These are phyloP conservation scores for Scophthalmus maximus DNA, from an alignment of 2,113 vertebrate species.

Conservation along the genomic window DNA sequence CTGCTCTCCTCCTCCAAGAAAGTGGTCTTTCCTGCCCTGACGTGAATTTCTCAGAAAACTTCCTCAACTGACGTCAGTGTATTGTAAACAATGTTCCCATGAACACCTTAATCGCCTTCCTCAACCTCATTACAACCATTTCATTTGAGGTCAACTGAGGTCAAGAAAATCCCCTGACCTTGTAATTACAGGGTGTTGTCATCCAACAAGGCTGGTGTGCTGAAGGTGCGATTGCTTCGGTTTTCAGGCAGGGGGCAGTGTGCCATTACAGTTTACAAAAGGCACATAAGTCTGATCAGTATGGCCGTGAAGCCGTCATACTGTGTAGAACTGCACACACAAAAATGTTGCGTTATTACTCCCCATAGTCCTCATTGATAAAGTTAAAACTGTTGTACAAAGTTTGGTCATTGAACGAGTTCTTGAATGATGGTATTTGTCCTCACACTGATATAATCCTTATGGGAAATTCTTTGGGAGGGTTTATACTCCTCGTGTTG, in stretches of 20 bases:
- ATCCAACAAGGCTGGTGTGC: constrained; percentile 23
- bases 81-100: not conserved
- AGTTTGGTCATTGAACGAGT: constrained; percentile 17
- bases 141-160: constrained; percentile 1
- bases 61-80: not conserved
- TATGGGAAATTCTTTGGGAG: constrained; percentile 63
- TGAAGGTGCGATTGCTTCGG: constrained; percentile 35
- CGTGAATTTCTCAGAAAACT: not conserved
- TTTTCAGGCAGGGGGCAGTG: constrained; percentile 65
- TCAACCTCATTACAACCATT: not conserved
- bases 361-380: not conserved
- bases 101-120: not conserved
- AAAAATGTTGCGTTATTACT: constrained; percentile 7
- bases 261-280: constrained; percentile 50
- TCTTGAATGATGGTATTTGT: constrained; percentile 24
- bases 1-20: not conserved
- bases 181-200: not conserved
- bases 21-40: not conserved
- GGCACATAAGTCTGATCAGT: constrained; percentile 34
- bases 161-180: constrained; percentile 5
- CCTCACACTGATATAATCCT: constrained; percentile 74
- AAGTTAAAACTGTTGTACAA: constrained; percentile 4
- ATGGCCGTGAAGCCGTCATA: not conserved
- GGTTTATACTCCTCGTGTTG: constrained; percentile 27
- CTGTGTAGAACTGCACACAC: constrained; percentile 25